Base-by-base conservation (phyloP, 2,797 vertebrate genomes). In the Sebastes diaconus region DNA sequence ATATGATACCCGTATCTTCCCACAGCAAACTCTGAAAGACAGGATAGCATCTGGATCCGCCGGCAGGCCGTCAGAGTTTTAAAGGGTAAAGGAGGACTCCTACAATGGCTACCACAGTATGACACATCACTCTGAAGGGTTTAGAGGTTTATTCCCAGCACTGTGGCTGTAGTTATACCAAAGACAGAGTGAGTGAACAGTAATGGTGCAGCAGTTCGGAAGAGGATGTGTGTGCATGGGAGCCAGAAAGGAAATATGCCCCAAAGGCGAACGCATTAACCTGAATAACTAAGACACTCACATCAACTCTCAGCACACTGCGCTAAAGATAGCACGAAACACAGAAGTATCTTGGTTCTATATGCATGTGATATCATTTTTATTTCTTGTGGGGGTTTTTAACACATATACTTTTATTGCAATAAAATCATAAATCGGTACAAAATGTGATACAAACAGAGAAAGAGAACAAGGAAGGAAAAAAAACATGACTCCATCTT, bases 221-320 rank as follows among this genome's bases (percentile, higher is more conserved):
- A 75, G 88, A 83, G 68, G 85, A 84, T 89, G 84, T 81, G 88
- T 86, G 80, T 74, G 88, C 87, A 78, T 59, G 77, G 46, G 82
- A 91, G 85, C 76, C 86, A 86, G 88, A 89, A 92, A 91, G 90
- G 88, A 91, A 90, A 90, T 88, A 81, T 86, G 83, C 84, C 93
- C 90, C 87, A 84, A 76, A 86, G 91, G 81, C 84, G 14, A 91
- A 94, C 20, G 27, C 88, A 92, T 94, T 91, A 94, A 94, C 93
- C 91, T 93, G 90, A 92, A 94, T 93, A 93, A 92, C 87, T 87
- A 88, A 93, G 88, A 91, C 80, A 80, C 79, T 75, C 80, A 78
- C 77, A 87, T 85, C 85, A 83, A 76, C 88, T 81, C 80, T 84
- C 73, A 55, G 81, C 81, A 66, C 85, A 81, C 85, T 79, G 64